Base-by-base conservation (phyloP, 1,140 invertebrate genomes). In the Drosophila parabipectinata region DNA sequence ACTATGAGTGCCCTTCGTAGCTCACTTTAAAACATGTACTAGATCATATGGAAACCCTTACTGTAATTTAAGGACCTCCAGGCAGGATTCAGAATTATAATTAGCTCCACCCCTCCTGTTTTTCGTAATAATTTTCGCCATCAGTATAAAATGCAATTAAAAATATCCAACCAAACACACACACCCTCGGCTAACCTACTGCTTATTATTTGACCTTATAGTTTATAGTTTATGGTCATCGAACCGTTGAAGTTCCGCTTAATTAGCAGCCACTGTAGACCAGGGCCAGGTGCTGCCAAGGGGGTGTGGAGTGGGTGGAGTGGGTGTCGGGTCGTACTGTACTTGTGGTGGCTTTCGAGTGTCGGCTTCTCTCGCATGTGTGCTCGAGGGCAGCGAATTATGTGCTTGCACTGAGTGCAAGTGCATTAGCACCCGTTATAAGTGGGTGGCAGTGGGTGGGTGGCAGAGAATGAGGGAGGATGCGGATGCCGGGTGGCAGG, bases 401-500 rank as follows among this genome's bases (percentile, higher is more conserved):
- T 87, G 83, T 87, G 82, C 82, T 87, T 87, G 74, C 71, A 76
- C 56, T 72, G 82, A 87, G 82, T 87, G 83, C 82, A 82, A 87
- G 82, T 87, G 83, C 82, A 87, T 87, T 87, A 87, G 82, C 83
- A 87, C 82, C 81, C 73, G 58, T 55, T 45, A 39, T 44, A 61
- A 53, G 32, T 30, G 51, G 61, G 54, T 53, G 52, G 54, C 53
- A 47, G 48, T 41, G 28, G 44, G 28, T 41, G 62, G 37, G 50
- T 14, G 28, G 47, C 58, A 39, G 47, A 28, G 5, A 6, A 28
- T 6, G 48, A 39, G 47, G 47, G 34, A n/a, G 45, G 44, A 41
- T 55, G 68, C 1, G 21, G 52, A 41, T 57, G 10, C 41, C 34
- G 45, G 39, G 54, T 59, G 39, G 76, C 72, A 83, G 79, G 79